Conservation (phyloP, 2,113 vertebrate species). For the Rhinichthys klamathensis region DNA sequence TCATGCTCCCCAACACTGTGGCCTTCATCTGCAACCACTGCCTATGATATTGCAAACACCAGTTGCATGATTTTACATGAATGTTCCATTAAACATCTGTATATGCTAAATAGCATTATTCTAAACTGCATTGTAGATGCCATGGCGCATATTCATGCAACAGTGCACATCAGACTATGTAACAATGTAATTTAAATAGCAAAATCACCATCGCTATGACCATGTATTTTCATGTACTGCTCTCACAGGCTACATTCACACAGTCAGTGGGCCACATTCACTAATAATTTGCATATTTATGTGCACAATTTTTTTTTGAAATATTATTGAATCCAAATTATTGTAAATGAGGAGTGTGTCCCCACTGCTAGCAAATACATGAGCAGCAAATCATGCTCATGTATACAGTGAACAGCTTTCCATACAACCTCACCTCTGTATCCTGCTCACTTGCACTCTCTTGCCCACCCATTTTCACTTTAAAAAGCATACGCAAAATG, state of each 20-base stretch:
- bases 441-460: not conserved
- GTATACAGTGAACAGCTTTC: not conserved
- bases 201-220: not conserved
- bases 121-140: not conserved
- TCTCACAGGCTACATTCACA: not conserved
- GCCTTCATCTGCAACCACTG: not conserved
- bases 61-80: not conserved
- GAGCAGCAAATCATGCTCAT: not conserved
- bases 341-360: not conserved
- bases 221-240: not conserved
- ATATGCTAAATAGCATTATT: conserved; percentile 21
- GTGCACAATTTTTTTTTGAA: not conserved
- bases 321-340: not conserved
- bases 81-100: conserved; percentile 7
- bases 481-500: not conserved
- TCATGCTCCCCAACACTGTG: not conserved
- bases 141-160: conserved; percentile 2
- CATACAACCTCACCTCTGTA: not conserved
- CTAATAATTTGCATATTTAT: not conserved
- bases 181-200: not conserved
- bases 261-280: not conserved
- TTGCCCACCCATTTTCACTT: not conserved
- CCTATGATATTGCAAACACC: not conserved
- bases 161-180: not conserved
- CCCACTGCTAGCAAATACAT: not conserved